Conservation (phyloP, 2,888 invertebrate genomes). For the Stenolophus ochropezus region DNA sequence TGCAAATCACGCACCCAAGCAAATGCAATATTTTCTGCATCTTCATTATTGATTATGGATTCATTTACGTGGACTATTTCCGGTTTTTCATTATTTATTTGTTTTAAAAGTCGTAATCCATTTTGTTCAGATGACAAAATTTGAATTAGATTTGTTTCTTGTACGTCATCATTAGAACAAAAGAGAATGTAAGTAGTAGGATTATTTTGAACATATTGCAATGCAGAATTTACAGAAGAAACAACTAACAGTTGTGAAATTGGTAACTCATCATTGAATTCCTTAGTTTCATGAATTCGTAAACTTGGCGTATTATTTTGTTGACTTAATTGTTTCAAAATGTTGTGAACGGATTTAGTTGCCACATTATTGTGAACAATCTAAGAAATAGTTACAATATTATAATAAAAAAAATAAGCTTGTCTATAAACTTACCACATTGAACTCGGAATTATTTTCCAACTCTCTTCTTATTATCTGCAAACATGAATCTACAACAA, state of each 20-base stretch:
- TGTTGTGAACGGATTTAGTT: neutral
- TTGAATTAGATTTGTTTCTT: constrained; percentile 9
- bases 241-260: neutral
- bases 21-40: neutral
- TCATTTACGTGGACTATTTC: neutral
- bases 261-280: neutral
- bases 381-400: neutral
- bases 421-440: constrained; percentile 13
- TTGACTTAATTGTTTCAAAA: neutral
- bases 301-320: neutral
- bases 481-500: neutral
- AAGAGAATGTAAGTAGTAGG: neutral
- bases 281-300: neutral
- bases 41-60: neutral
- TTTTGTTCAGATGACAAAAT: neutral
- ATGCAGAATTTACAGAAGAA: neutral
- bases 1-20: constrained; percentile 17
- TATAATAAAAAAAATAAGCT: too few relatives aligned
- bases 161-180: neutral
- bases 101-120: neutral
- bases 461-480: neutral
- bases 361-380: neutral
- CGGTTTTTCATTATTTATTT: neutral
- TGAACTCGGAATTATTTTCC: neutral
- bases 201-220: neutral